A percentile compares a stretch with the other conserved stretches of the same genome.
These are phyloP conservation scores for Pteronotus mesoamericanus DNA, from an alignment of 2,797 vertebrate species.

Conservation along the genomic window DNA sequence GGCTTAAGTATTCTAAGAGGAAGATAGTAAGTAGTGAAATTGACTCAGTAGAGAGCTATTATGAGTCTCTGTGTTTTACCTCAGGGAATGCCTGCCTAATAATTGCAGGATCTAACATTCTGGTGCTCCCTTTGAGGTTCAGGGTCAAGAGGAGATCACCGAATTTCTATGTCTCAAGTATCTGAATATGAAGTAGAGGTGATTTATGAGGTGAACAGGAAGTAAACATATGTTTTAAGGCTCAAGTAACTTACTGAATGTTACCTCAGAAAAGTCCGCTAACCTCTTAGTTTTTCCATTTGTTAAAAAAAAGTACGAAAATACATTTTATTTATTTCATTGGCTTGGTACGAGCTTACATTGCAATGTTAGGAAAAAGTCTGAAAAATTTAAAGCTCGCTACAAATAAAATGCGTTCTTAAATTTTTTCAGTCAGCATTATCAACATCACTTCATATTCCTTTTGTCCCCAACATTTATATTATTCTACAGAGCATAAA, in stretches of 20 bases:
- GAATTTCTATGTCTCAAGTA: not conserved
- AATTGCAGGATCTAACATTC: not conserved
- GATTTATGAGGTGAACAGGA: not conserved
- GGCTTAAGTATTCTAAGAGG: not conserved
- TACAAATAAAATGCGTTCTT: not conserved
- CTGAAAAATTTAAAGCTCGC: not conserved
- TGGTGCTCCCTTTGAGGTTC: not conserved
- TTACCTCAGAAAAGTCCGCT: not conserved
- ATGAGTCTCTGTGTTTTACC: not conserved
- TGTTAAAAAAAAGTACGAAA: not conserved
- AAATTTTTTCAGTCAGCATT: not conserved
- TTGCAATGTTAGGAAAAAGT: not conserved
- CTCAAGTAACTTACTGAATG: not conserved
- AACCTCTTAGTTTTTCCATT: not conserved
- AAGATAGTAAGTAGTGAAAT: not conserved
- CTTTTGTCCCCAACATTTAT: not conserved
- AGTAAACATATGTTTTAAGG: slow-evolving; percentile 3
- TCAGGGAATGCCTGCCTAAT: not conserved
- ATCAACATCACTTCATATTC: not conserved
- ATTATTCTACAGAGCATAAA: not conserved
- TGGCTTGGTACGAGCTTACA: not conserved
- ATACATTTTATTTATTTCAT: not conserved
- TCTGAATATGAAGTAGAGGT: not conserved
- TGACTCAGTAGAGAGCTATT: not conserved
- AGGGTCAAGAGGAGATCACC: not conserved